Base-by-base conservation (phyloP, 2,888 invertebrate genomes). In the Nycteola revayana region DNA sequence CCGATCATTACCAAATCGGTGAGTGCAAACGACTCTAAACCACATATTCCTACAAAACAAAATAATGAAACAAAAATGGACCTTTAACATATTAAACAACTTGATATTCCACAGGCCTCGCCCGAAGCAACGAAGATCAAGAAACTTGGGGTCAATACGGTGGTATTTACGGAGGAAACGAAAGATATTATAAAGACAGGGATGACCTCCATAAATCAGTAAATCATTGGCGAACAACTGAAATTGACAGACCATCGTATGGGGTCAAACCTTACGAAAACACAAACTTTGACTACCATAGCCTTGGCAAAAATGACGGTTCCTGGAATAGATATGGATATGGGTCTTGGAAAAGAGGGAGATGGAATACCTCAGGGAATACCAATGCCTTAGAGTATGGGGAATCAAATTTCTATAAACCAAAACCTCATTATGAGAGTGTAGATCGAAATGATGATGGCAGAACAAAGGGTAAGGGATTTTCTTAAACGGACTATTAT, bases 61-160 rank as follows among this genome's bases (percentile, higher is more conserved):
- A n/a, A n/a, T n/a, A n/a, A n/a, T n/a, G n/a, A n/a, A n/a, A n/a
- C n/a, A n/a, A n/a, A n/a, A n/a, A n/a, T n/a, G n/a, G n/a, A n/a
- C n/a, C n/a, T n/a, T n/a, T n/a, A n/a, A n/a, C n/a, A n/a, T n/a
- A n/a, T n/a, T n/a, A n/a, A n/a, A n/a, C n/a, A n/a, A n/a, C n/a
- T n/a, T n/a, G n/a, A 14, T 21, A 3, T 5, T 21, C 7, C 21
- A 14, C 45, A 48, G 89, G 83, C 0, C 10, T 72, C 34, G 80
- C 68, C 1, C 68, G 78, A 33, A 75, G 69, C 34, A 66, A 75
- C 1, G 76, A 79, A 1, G 76, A 82, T 0, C 75, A 85, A 21
- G 85, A 87, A 25, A 79, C 78, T 11, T 92, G 91, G 91, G 91
- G 91, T 0, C 85, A 89, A 37, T 92, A 93, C 51, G 92, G 92